Conservation (phyloP, 2,888 invertebrate species). For the Synergus umbraculus region DNA sequence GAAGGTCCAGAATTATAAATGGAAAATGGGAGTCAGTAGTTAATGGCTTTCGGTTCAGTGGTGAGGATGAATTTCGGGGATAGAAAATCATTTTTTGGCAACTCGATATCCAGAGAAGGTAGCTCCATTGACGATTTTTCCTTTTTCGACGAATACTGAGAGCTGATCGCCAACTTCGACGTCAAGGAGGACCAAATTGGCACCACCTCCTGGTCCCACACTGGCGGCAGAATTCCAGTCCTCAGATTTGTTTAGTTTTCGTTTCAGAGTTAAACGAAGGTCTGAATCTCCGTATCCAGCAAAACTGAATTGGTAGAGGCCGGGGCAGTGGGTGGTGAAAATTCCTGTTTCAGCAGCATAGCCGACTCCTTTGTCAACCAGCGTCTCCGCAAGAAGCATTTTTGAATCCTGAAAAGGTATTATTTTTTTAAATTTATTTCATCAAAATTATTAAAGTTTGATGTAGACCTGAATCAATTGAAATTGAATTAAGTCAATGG, state of each 20-base stretch:
- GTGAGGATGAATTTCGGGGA: neutral
- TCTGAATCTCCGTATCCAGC: conserved; percentile 73
- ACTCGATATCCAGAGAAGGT: conserved; percentile 75
- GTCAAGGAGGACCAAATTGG: conserved; percentile 73
- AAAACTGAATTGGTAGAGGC: conserved; percentile 78
- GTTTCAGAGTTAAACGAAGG: conserved; percentile 69
- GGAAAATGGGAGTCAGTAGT: conserved; percentile 12
- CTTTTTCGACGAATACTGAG: conserved; percentile 73
- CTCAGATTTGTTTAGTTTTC: conserved; percentile 67
- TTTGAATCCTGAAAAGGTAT: conserved; percentile 59
- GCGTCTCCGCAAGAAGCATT: conserved; percentile 65
- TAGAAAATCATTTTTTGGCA: conserved; percentile 69
- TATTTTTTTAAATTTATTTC: neutral
- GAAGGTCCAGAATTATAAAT: conserved; percentile 38
- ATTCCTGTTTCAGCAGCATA: conserved; percentile 76
- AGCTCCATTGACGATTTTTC: conserved; percentile 66
- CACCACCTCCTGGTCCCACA: conserved; percentile 71
- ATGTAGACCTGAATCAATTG: neutral
- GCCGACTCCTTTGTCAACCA: conserved; percentile 77
- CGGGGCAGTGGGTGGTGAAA: conserved; percentile 78
- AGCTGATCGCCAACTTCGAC: conserved; percentile 75
- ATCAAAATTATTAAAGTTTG: neutral
- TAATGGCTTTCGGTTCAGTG: conserved; percentile 6
- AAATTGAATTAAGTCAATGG: too few species aligned
- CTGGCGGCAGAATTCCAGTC: conserved; percentile 67